Evolutionary conservation across 2,888 invertebrate species (phyloP), one percentile per base, ranked within the genome.

Genomic region (Amblyjoppa proteus): DNA sequence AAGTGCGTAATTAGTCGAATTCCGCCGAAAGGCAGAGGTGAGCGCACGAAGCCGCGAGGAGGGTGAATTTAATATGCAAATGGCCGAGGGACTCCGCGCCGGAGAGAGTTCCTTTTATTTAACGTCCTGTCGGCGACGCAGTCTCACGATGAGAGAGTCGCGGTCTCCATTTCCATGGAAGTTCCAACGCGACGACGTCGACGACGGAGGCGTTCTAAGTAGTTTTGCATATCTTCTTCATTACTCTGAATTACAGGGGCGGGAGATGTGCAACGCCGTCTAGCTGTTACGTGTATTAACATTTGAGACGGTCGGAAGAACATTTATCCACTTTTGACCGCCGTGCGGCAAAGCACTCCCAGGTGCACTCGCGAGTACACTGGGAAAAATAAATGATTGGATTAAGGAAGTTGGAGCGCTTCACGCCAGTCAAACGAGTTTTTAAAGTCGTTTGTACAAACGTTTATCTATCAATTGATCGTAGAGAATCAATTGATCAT

Each of bases 161-260:
- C 68, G 2, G 68, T 38, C 13, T 58, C 73, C 45, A 16, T 73
- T 34, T 66, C 11, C 69, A 58, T 34, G 16, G 31, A 64, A 64
- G 64, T 64, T 64, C n/a, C 34, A 31, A 28, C 34, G 34, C 51
- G 31, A 75, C 34, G 20, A 81, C 51, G 56, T 73, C 71, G 51
- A 74, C 58, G 51, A 74, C 41, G 73, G 64, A 49, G 53, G 68
- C 16, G 71, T 68, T 71, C 86, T 88, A 89, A 89, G 89, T 89
- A 91, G 88, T 91, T 91, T 90, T 91, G 90, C 90, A 90, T 91
- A 90, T 90, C 90, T 90, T 87, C 89, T 91, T 91, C 89, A 91
- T 91, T 91, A 91, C 87, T 87, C 86, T 81, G 88, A 89, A 89
- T 89, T 89, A 90, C 88, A 86, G 83, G 87, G 74, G 51, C 64